Evolutionary conservation across 2,888 invertebrate genomes (phyloP).

Genomic region (Agriopis aurantiaria): DNA sequence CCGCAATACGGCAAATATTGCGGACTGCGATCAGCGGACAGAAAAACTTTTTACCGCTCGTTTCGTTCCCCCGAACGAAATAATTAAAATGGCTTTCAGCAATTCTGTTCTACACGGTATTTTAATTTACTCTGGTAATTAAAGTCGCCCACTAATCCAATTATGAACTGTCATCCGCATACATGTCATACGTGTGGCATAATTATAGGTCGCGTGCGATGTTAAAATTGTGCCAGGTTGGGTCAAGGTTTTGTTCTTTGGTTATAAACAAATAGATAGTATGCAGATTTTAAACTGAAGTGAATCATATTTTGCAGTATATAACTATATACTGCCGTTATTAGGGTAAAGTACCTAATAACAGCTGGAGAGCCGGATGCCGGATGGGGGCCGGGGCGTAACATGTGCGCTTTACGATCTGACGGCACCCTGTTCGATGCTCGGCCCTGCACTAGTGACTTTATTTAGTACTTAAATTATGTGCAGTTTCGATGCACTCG

Average conservation of each 20-base stretch:
- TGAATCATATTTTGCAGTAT: no score
- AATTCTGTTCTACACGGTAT: conserved; percentile 29
- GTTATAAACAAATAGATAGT: neutral
- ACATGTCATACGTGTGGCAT: conserved; percentile 29
- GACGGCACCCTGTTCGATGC: no score
- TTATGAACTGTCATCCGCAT: conserved; percentile 40
- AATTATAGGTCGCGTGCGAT: conserved; percentile 57
- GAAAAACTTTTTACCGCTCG: conserved; percentile 1
- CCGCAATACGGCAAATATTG: conserved; percentile 26
- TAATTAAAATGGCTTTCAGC: conserved; percentile 28
- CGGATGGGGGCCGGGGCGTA: no score
- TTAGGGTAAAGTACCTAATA: no score
- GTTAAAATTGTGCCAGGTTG: conserved; percentile 49
- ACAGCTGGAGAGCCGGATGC: no score
- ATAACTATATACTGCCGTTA: no score
- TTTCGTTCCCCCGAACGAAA: conserved; percentile 15
- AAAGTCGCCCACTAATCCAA: conserved; percentile 40
- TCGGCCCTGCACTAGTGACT: no score
- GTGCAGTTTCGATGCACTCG: no score
- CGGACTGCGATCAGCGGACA: conserved; percentile 3
- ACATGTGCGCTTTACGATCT: no score
- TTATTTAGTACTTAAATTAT: no score
- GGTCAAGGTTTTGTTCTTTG: conserved; percentile 41
- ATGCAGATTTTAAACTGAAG: neutral
- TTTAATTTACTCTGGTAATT: conserved; percentile 32